A percentile compares a stretch with the other conserved stretches of the same genome.
Evolutionary conservation across 2,113 vertebrate genomes (phyloP).

Genomic region (Neomonachus schauinslandi): DNA sequence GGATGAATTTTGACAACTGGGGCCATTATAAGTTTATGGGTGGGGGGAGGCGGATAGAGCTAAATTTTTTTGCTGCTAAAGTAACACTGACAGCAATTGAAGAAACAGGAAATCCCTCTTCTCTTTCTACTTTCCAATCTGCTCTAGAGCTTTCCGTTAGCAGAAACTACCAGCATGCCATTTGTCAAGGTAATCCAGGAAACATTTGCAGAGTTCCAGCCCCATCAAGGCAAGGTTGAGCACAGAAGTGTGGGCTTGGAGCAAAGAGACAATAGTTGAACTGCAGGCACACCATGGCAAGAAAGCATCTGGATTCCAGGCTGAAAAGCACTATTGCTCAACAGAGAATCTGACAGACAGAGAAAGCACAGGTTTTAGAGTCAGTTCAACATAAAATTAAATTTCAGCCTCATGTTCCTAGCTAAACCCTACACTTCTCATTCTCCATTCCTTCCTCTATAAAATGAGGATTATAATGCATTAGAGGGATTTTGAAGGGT

Average conservation of each 20-base stretch:
- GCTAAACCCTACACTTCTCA: neutral
- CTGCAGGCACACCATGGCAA: neutral
- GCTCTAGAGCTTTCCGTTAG: neutral
- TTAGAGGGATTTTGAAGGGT: neutral
- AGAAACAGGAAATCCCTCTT: neutral
- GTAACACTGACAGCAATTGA: neutral
- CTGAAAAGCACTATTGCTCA: no score
- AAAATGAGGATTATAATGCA: neutral
- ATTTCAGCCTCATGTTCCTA: neutral
- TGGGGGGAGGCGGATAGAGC: neutral
- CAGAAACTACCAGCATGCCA: neutral
- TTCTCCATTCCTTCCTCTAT: neutral
- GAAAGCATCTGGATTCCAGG: neutral
- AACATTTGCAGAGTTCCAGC: neutral
- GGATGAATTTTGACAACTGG: neutral
- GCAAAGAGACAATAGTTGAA: no score
- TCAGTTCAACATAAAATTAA: neutral
- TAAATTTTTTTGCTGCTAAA: neutral
- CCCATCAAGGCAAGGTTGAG: neutral
- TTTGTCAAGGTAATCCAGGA: neutral
- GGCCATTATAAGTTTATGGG: neutral
- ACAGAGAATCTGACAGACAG: neutral
- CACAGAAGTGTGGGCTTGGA: neutral
- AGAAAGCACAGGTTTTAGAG: neutral
- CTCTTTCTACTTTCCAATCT: neutral